Evolutionary conservation across 2,797 vertebrate genomes (phyloP), one percentile per base, ranked within the genome.

Genomic region (Lophotriccus pileatus): DNA sequence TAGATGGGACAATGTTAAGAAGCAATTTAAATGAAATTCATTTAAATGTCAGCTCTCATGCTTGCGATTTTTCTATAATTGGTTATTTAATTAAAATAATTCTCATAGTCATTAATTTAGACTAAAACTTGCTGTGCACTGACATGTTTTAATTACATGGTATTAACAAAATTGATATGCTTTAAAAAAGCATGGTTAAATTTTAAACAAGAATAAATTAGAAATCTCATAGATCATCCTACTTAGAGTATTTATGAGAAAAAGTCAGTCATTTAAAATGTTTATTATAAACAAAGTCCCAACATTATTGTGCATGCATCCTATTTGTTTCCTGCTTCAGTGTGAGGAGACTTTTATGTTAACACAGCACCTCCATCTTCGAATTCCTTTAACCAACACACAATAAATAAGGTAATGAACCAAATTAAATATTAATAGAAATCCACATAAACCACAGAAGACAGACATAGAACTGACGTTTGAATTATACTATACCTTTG

Each of bases 61-160:
- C 99, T 99, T 99, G 99, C 98, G 98, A 99, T 99, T 99, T 99
- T 99, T 99, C 99, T 99, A 99, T 99, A 99, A 99, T 99, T 99
- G 99, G 99, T 99, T 99, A 99, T 99, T 99, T 99, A 99, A 99
- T 99, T 99, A 99, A 99, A 99, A 99, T 99, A 99, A 99, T 99
- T 99, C 99, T 99, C 99, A 98, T 99, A 99, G 99, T 99, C 99
- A 99, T 99, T 99, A 99, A 99, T 99, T 99, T 98, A 99, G 98
- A 99, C 98, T 97, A 99, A 99, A 99, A 99, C 99, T 99, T 99
- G 99, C 99, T 99, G 99, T 99, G 98, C 98, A 97, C 98, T 99
- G 99, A 99, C 99, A 99, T 99, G 99, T 99, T 99, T 99, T 99
- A 99, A 99, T 99, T 99, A 99, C 99, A 99, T 99, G 99, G 99